Percentiles rank a stretch among this genome's conserved stretches.
Evolutionary conservation across 2,888 invertebrate genomes (phyloP).

Genomic region (Lochmaea crataegi): DNA sequence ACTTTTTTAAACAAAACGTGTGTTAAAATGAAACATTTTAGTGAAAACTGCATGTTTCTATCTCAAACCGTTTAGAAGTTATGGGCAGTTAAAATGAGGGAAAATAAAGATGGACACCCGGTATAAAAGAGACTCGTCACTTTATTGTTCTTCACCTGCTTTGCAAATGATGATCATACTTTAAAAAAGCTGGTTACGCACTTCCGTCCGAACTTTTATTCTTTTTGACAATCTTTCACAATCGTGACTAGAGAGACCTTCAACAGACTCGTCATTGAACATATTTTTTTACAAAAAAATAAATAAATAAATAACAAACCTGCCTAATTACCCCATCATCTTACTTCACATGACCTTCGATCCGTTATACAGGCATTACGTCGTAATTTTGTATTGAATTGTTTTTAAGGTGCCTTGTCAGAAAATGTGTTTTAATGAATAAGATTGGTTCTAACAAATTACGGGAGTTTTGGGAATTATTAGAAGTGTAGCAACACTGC

Average conservation of each 20-base stretch:
- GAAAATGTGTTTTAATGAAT: neutral
- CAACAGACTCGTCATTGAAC: conserved; percentile 47
- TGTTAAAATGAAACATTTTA: too few species aligned
- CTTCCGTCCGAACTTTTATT: conserved; percentile 38
- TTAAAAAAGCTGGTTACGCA: conserved; percentile 24
- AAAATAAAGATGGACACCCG: too few species aligned
- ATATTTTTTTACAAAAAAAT: conserved; percentile 46
- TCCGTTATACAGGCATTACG: conserved; percentile 54
- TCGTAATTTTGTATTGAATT: conserved; percentile 46
- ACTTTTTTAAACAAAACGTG: too few species aligned
- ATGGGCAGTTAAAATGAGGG: too few species aligned
- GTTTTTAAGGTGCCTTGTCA: conserved; percentile 15
- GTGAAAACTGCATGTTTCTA: too few species aligned
- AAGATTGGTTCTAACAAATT: neutral
- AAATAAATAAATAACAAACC: conserved; percentile 46
- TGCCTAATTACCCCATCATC: conserved; percentile 45
- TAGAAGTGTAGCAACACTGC: too few species aligned
- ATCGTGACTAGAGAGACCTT: conserved; percentile 45
- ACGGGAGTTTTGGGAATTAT: neutral
- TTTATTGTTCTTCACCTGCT: neutral
- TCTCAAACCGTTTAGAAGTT: too few species aligned
- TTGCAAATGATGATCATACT: neutral
- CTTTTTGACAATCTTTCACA: conserved; percentile 35
- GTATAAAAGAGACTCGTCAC: too few species aligned
- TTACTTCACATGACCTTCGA: conserved; percentile 56